Conservation (phyloP, 2,797 vertebrate genomes). For the Rhynchonycteris naso region DNA sequence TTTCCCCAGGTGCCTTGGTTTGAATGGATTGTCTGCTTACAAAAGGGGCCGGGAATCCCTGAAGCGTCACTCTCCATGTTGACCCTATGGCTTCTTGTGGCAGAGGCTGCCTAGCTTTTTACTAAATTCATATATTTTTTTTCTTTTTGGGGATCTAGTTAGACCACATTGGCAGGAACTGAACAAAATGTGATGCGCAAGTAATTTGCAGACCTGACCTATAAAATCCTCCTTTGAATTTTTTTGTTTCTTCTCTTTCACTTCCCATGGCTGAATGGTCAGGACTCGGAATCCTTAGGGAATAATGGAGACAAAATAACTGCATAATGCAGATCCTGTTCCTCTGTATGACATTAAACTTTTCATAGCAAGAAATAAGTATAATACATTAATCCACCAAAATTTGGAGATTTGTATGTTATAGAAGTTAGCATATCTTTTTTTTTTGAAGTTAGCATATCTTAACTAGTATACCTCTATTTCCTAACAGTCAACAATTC, state of each 20-base stretch:
- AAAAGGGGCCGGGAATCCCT: neutral
- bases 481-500: neutral
- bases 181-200: neutral
- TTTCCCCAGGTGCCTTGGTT: neutral
- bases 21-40: neutral
- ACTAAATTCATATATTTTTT: neutral
- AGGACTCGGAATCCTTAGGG: neutral
- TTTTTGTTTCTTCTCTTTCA: constrained; percentile 1
- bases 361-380: constrained; percentile 7
- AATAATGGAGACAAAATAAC: neutral
- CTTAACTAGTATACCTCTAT: neutral
- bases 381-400: neutral
- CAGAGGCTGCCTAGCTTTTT: neutral
- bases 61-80: neutral
- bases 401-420: neutral
- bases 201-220: neutral
- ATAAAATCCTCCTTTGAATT: neutral
- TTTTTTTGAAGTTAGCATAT: too few species aligned
- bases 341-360: neutral
- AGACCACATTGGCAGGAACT: neutral
- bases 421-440: too few species aligned
- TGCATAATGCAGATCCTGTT: neutral
- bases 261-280: neutral
- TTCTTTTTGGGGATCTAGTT: neutral
- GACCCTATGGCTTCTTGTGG: neutral